These are phyloP conservation scores for Noctua janthe DNA, from an alignment of 2,888 invertebrate genomes.

Conservation along the genomic window DNA sequence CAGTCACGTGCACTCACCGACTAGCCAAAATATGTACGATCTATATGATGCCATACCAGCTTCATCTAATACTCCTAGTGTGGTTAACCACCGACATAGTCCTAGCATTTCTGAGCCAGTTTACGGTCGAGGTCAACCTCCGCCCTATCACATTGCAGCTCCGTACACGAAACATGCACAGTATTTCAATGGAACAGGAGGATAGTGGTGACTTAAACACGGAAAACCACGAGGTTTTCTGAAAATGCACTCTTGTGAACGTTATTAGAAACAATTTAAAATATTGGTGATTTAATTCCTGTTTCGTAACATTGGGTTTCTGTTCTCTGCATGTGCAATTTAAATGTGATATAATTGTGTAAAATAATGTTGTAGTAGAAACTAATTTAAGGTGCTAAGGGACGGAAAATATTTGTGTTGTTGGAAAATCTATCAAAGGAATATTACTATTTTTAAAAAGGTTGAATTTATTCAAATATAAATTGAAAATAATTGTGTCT, in stretches of 20 bases:
- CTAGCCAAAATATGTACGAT: constrained; percentile 88
- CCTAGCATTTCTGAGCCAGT: constrained; percentile 82
- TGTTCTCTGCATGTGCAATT: constrained; percentile 87
- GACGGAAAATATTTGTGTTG: constrained; percentile 75
- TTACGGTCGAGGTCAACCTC: constrained; percentile 91
- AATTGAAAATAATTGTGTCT: constrained; percentile 68
- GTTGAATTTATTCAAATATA: constrained; percentile 66
- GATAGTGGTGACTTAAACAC: constrained; percentile 79
- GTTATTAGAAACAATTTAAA: constrained; percentile 70
- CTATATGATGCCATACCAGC: constrained; percentile 86
- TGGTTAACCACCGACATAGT: constrained; percentile 84
- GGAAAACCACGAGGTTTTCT: constrained; percentile 73
- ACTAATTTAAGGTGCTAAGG: constrained; percentile 87
- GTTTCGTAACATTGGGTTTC: constrained; percentile 64
- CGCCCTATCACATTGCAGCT: constrained; percentile 96
- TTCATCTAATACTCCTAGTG: constrained; percentile 84
- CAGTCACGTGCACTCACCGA: constrained; percentile 85
- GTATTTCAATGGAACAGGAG: constrained; percentile 90
- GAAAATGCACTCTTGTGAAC: constrained; percentile 75
- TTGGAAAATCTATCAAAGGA: constrained; percentile 74
- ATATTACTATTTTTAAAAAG: constrained; percentile 70
- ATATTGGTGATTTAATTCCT: constrained; percentile 70
- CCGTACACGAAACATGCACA: constrained; percentile 95
- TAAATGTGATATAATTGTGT: constrained; percentile 86
- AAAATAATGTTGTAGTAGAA: constrained; percentile 79